A percentile compares a stretch with the other conserved stretches of the same genome.
Conservation (phyloP, 2,113 vertebrate species). For the Etheostoma spectabile region DNA sequence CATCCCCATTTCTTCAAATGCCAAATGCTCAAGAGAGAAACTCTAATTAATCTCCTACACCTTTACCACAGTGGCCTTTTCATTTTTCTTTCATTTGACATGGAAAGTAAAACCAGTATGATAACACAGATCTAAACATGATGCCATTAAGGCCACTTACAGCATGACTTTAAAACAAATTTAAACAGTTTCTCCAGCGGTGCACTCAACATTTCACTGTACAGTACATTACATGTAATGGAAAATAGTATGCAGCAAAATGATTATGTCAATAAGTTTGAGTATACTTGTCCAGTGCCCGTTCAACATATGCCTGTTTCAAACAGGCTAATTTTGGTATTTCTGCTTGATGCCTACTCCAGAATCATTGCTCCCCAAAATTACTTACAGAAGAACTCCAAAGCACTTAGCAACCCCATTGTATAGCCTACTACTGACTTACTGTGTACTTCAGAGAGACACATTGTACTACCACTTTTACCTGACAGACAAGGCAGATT, state of each 20-base stretch:
- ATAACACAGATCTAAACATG: slow-evolving; percentile 52
- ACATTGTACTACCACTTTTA: too few species aligned
- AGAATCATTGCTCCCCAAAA: too few species aligned
- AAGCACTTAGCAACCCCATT: too few species aligned
- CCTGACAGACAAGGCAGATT: too few species aligned
- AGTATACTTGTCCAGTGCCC: background rate
- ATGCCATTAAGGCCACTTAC: slow-evolving; percentile 21
- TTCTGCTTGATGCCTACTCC: too few species aligned
- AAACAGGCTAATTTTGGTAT: too few species aligned
- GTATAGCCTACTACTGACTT: too few species aligned
- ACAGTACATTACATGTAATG: too few species aligned
- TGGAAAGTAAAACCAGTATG: slow-evolving; percentile 33
- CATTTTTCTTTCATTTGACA: slow-evolving; percentile 32
- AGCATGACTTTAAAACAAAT: slow-evolving; percentile 26
- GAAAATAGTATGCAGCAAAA: background rate
- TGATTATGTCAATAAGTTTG: background rate
- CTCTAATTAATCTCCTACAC: slow-evolving; percentile 66
- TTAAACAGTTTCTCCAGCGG: background rate
- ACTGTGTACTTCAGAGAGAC: too few species aligned
- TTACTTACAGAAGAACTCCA: too few species aligned
- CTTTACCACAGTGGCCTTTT: slow-evolving; percentile 51
- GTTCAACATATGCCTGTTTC: background rate
- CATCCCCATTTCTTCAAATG: slow-evolving; percentile 46
- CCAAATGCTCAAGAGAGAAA: slow-evolving; percentile 60
- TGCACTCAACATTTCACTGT: background rate